phyloP scores from a whole-genome alignment of 2,797 vertebrate species.

The Lithobates sylvaticus region DNA sequence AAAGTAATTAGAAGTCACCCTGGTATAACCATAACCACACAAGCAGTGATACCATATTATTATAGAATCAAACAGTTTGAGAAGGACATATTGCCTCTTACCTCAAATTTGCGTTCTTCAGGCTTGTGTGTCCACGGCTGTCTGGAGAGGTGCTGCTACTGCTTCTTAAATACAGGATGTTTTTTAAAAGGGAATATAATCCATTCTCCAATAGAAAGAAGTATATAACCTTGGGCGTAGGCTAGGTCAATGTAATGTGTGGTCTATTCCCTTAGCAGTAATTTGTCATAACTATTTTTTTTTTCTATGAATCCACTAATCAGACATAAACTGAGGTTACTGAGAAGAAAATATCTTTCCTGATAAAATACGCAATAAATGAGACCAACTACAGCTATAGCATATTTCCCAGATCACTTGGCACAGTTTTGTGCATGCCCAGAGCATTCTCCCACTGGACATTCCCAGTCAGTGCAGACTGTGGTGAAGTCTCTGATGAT shows the following conservation, averaged over 20 bases:
- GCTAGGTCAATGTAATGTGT: conserved; percentile 12
- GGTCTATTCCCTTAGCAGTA: not conserved
- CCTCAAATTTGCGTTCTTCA: conserved; percentile 17
- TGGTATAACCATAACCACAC: not conserved
- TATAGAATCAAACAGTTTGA: not conserved
- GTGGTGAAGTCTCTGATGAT: conserved; percentile 28
- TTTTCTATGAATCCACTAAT: not conserved
- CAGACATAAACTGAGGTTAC: conserved; percentile 13
- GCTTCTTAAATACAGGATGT: not conserved
- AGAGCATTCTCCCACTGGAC: conserved; percentile 26
- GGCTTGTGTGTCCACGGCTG: not conserved
- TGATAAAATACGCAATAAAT: conserved; percentile 37
- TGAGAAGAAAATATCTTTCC: conserved; percentile 18
- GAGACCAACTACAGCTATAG: conserved; percentile 39
- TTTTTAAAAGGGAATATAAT: conserved; percentile 6
- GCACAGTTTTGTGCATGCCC: conserved; percentile 36
- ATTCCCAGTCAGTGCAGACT: conserved; percentile 29
- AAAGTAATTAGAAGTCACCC: not conserved
- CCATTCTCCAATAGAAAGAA: conserved; percentile 1
- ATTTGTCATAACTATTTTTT: not conserved
- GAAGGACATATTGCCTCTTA: conserved; percentile 17
- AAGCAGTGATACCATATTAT: conserved; percentile 1
- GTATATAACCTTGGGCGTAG: conserved; percentile 32
- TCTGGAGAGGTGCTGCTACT: not conserved
- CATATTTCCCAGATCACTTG: conserved; percentile 36